phyloP scores from a whole-genome alignment of 2,888 invertebrate genomes.

The Meliscaeva auricollis region DNA sequence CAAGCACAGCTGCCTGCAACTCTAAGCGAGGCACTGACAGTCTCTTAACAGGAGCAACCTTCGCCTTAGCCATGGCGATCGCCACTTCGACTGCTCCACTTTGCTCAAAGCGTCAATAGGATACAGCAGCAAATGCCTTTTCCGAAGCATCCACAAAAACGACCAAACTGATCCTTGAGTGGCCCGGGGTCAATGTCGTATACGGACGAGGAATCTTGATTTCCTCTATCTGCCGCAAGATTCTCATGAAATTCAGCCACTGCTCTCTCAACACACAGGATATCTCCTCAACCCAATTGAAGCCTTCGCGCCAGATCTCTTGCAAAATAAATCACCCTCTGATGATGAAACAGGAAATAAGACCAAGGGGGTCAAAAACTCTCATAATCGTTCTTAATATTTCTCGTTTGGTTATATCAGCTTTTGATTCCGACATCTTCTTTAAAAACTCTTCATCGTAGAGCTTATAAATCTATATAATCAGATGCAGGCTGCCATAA shows the following conservation, averaged over 20 bases:
- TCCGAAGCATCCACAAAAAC: constrained; percentile 46
- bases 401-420: constrained; percentile 11
- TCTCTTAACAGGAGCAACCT: constrained; percentile 39
- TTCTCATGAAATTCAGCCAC: not conserved
- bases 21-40: constrained; percentile 20
- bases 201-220: not conserved
- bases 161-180: not conserved
- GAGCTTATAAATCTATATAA: not conserved
- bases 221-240: not conserved
- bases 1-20: constrained; percentile 39
- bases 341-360: constrained; percentile 27
- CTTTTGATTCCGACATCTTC: not conserved
- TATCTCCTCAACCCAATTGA: constrained; percentile 36
- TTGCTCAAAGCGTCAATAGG: constrained; percentile 31
- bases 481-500: constrained; percentile 24
- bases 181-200: not conserved
- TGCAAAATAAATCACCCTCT: constrained; percentile 30
- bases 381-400: constrained; percentile 22
- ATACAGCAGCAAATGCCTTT: constrained; percentile 41
- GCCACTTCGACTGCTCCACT: constrained; percentile 13
- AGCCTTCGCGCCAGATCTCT: constrained; percentile 43
- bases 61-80: constrained; percentile 3
- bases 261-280: not conserved
- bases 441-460: not conserved
- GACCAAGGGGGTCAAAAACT: constrained; percentile 35